Conservation (phyloP, 2,113 vertebrate species). For the Amphiprion ocellaris region DNA sequence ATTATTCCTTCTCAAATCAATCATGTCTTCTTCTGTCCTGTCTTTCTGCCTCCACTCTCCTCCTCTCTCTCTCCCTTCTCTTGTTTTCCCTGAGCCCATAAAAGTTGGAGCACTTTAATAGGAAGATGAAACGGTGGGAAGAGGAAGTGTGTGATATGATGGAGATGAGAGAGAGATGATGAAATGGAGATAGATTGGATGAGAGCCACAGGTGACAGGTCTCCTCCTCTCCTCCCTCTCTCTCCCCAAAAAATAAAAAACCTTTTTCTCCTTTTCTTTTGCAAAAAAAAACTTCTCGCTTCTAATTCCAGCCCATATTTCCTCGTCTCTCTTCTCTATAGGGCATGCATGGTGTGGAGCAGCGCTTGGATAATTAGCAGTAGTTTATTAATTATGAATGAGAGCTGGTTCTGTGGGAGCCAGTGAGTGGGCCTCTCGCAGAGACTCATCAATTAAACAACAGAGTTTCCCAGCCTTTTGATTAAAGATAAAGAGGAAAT, state of each 20-base stretch:
- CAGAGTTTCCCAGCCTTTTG: conserved; percentile 82
- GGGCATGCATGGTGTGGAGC: conserved; percentile 49
- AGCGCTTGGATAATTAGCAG: conserved; percentile 78
- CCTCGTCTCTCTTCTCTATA: conserved; percentile 54
- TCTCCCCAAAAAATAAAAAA: not conserved
- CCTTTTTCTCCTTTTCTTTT: conserved; percentile 2
- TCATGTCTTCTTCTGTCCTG: conserved; percentile 43
- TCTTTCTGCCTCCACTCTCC: conserved; percentile 3
- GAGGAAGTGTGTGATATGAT: conserved; percentile 60
- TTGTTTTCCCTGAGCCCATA: conserved; percentile 55
- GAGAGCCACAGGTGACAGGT: conserved; percentile 70
- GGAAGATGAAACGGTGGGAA: conserved; percentile 60
- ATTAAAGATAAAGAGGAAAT: conserved; percentile 85
- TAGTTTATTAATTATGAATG: conserved; percentile 81
- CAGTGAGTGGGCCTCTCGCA: conserved; percentile 72
- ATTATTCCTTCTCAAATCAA: conserved; percentile 64
- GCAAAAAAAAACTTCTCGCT: conserved; percentile 22
- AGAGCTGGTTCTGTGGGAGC: conserved; percentile 74
- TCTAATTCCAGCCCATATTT: conserved; percentile 13
- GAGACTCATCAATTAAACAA: conserved; percentile 85
- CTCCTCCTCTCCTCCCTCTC: conserved; percentile 48
- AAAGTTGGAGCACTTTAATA: conserved; percentile 73
- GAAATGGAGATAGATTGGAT: conserved; percentile 68
- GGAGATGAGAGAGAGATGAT: conserved; percentile 69
- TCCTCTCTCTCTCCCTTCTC: not conserved